phyloP scores from a whole-genome alignment of 1,140 invertebrate species.

The Drosophila lacertosa region DNA sequence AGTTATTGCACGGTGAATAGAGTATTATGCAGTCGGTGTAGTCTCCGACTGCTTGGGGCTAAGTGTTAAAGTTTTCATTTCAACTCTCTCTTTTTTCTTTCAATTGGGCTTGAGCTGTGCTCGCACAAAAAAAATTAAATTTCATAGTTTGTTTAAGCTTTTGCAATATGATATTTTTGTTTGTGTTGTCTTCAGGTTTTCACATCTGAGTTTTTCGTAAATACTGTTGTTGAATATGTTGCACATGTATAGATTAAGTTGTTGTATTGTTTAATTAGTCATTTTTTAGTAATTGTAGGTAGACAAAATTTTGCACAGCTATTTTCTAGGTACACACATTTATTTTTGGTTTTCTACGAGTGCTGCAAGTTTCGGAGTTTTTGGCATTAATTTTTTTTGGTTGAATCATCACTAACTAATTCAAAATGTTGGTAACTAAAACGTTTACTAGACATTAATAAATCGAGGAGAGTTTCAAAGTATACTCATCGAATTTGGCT shows the following conservation, averaged over 20 bases:
- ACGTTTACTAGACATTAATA: background rate
- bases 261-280: background rate
- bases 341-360: conserved; percentile 49
- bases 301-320: conserved; percentile 46
- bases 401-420: conserved; percentile 24
- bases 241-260: conserved; percentile 6
- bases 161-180: background rate
- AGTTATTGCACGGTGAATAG: too few relatives aligned
- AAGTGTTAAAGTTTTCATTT: background rate
- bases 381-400: conserved; percentile 14
- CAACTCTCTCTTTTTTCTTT: background rate
- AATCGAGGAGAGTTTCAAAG: background rate
- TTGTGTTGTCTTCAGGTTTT: background rate
- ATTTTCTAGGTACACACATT: conserved; percentile 61
- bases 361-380: conserved; percentile 48
- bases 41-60: too few relatives aligned
- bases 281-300: conserved; percentile 12
- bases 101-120: conserved; percentile 29
- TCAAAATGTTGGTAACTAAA: conserved; percentile 12
- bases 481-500: background rate
- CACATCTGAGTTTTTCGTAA: background rate
- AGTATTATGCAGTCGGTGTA: background rate
- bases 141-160: background rate
- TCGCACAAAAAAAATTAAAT: conserved; percentile 8
- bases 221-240: conserved; percentile 19